Evolutionary conservation across 2,888 invertebrate genomes (phyloP), one percentile per base, ranked within the genome.

Genomic region (Polydrusus tereticollis): DNA sequence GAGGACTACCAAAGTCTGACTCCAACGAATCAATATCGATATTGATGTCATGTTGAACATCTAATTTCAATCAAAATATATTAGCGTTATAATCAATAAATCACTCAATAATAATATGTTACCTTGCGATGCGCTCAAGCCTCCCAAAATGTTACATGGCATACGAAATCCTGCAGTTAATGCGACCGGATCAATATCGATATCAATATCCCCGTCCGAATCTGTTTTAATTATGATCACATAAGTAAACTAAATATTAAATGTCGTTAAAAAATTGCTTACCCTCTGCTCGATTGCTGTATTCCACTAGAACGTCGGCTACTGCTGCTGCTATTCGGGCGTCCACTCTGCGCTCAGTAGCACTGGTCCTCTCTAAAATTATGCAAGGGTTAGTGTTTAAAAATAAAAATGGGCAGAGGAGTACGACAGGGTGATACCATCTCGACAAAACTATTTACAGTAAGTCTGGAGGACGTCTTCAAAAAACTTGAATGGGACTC

Each of bases 191-290:
- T 67, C 67, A 67, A 67, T 60, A 68, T 60, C 68, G 52, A 68
- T 68, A 68, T 68, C 68, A 21, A 68, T 62, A 68, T 68, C 68
- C 26, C 41, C 68, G 14, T 68, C 68, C n/a, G 68, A 62, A 55
- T 64, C 66, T 67, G 66, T 33, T 67, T 67, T 67, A 67, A 58
- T 67, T 18, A 45, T 57, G 6, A 26, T 41, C 14, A 62, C n/a
- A n/a, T n/a, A n/a, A n/a, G n/a, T n/a, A n/a, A n/a, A n/a, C n/a
- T n/a, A n/a, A n/a, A n/a, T n/a, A n/a, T n/a, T n/a, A n/a, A n/a
- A n/a, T n/a, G n/a, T n/a, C n/a, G n/a, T n/a, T n/a, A n/a, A n/a
- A n/a, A 59, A 12, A 38, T 38, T 43, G 26, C 52, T 66, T 66
- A 66, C 66, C 69, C 60, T 72, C 72, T 18, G 58, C 52, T 55